Evolutionary conservation across 23 tunicate genomes (phyloP), one percentile per base, ranked within the genome.

Genomic region (Halocynthia aurantium): DNA sequence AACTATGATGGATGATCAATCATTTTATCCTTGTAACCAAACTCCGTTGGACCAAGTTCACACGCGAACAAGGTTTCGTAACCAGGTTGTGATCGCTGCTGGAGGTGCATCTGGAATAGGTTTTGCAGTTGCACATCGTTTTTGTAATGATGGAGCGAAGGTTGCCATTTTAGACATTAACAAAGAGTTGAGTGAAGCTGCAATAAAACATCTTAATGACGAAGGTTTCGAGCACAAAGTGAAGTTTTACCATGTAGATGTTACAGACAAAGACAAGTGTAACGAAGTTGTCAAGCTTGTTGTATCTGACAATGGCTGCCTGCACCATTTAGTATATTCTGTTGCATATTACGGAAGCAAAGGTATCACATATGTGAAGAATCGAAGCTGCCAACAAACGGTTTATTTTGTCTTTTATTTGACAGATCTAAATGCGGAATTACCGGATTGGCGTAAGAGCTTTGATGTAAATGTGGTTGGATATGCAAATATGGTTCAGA

Each of bases 71-170:
- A 52, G 78, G 62, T 74, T 74, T 17, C n/a, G 21, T 20, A 63
- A 53, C 21, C 78, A 53, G 10, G 22, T 53, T 8, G 78, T 53
- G 22, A 50, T 74, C 8, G 13, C 57, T 53, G 61, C 78, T 15
- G 78, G 78, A 8, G 78, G 78, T 8, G 78, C 78, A 5, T 74
- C 78, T 52, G 78, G 78, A 17, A 81, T 90, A 22, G 97, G 97
- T 7, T 85, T 77, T 76, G 97, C 97, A 9, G 52, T 72, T 7
- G 97, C 85, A n/a, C 87, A 85, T 81, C 31, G 90, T 51, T 90
- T 90, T 76, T 90, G 78, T 10, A 90, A 81, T 58, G 97, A 90
- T 62, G 97, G 90, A 6, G 97, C 97, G 7, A 31, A n/a, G 7
- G 97, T 90, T 18, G 79, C 81, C 13, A 75, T 90, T 58, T 44